Evolutionary conservation across 2,888 invertebrate species (phyloP).

Genomic region (Tanypteryx hageni): DNA sequence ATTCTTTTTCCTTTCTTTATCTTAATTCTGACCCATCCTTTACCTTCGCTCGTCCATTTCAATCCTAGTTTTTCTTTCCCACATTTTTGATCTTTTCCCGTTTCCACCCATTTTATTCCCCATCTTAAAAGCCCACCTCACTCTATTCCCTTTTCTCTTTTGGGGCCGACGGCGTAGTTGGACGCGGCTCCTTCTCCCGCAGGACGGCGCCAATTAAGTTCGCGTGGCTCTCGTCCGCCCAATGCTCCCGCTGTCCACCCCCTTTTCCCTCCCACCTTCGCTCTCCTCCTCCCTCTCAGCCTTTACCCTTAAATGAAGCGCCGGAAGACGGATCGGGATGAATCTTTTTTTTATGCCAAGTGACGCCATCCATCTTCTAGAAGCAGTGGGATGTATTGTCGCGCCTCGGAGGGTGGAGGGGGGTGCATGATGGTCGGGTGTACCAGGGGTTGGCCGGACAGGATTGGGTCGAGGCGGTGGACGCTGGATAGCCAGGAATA

Average conservation of each 20-base stretch:
- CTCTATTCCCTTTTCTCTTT: neutral
- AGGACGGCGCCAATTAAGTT: constrained; percentile 64
- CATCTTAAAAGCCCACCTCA: neutral
- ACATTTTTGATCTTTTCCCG: neutral
- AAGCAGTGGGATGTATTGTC: constrained; percentile 53
- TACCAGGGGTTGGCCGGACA: neutral
- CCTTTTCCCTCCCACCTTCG: neutral
- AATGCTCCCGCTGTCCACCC: neutral
- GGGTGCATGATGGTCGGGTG: neutral
- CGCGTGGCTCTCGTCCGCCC: constrained; percentile 54
- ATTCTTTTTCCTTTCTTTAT: neutral
- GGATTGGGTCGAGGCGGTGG: neutral
- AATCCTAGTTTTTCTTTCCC: neutral
- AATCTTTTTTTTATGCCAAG: constrained; percentile 46
- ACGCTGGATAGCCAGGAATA: neutral
- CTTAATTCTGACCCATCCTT: neutral
- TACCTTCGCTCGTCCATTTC: neutral
- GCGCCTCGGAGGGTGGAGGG: constrained; percentile 7
- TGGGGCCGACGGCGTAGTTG: constrained; percentile 27
- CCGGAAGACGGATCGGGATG: constrained; percentile 60
- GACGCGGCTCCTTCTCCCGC: constrained; percentile 49
- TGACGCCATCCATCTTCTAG: constrained; percentile 62
- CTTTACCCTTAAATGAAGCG: constrained; percentile 48
- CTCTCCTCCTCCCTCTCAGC: constrained; percentile 14
- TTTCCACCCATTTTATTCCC: neutral